Conservation (phyloP, 53 echinoderm and acorn worm species). For the Astropecten irregularis region DNA sequence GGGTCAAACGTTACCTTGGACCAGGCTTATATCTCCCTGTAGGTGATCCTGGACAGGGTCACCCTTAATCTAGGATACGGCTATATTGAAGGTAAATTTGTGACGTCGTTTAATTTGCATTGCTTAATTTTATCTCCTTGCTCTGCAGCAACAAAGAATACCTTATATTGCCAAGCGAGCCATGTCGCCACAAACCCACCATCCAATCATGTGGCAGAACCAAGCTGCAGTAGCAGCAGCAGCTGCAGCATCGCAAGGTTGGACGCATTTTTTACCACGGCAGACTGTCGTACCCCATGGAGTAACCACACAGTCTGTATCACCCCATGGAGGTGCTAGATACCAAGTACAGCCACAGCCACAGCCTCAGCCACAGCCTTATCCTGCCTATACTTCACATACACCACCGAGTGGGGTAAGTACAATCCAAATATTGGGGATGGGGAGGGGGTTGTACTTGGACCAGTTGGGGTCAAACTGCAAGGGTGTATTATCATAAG, state of each 20-base stretch:
- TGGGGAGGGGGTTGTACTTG: too few relatives aligned
- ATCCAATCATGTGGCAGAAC: slow-evolving; percentile 45
- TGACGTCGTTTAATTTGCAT: too few relatives aligned
- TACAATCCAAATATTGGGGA: too few relatives aligned
- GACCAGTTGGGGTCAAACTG: too few relatives aligned
- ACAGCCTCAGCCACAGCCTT: slow-evolving; percentile 49
- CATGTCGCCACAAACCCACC: slow-evolving; percentile 50
- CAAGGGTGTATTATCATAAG: too few relatives aligned
- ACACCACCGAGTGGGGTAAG: slow-evolving; percentile 51
- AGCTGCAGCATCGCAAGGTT: slow-evolving; percentile 33
- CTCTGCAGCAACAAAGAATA: slow-evolving; percentile 41
- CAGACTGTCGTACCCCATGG: slow-evolving; percentile 22
- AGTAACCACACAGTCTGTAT: slow-evolving; percentile 17
- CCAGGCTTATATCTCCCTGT: too few relatives aligned
- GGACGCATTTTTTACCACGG: slow-evolving; percentile 44
- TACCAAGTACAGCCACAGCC: slow-evolving; percentile 50
- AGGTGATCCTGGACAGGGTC: too few relatives aligned
- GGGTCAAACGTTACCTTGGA: too few relatives aligned
- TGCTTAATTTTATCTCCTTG: too few relatives aligned
- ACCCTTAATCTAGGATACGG: too few relatives aligned
- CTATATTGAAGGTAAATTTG: too few relatives aligned
- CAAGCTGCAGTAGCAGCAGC: slow-evolving; percentile 29
- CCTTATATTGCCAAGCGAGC: slow-evolving; percentile 46
- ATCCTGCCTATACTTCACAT: slow-evolving; percentile 42
- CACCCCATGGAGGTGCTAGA: slow-evolving; percentile 25